Percentiles rank a stretch among this genome's conserved stretches.
These are phyloP conservation scores for Pseudococcus longispinus DNA, from an alignment of 2,888 invertebrate species.

Conservation along the genomic window DNA sequence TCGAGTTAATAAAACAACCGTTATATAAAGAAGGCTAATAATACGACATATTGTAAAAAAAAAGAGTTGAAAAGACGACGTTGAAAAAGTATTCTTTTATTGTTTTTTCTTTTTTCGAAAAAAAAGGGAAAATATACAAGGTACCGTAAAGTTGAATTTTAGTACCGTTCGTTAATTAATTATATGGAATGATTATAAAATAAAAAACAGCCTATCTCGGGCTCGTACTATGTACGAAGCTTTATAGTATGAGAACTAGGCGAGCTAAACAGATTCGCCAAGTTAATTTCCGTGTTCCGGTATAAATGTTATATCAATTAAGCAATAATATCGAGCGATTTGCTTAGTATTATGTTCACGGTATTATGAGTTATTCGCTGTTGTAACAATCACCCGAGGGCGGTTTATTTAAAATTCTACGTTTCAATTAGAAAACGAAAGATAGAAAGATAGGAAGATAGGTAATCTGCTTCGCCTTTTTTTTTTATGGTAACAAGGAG, in stretches of 20 bases:
- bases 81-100: neutral
- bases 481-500: neutral
- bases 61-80: neutral
- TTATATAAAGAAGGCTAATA: neutral
- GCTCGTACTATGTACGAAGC: neutral
- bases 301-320: slow-evolving; percentile 39
- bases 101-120: neutral
- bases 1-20: neutral
- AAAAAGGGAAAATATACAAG: neutral
- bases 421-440: slow-evolving; percentile 11
- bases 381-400: neutral
- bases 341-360: neutral
- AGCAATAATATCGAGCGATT: slow-evolving; percentile 7
- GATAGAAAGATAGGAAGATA: slow-evolving; percentile 1
- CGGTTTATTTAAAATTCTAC: slow-evolving; percentile 3
- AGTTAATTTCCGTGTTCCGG: slow-evolving; percentile 31
- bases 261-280: neutral
- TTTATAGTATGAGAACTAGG: neutral
- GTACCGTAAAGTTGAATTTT: neutral
- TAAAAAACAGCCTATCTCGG: neutral
- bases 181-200: neutral
- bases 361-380: slow-evolving; percentile 26
- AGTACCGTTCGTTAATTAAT: neutral
- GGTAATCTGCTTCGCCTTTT: neutral
- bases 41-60: neutral